phyloP scores from a whole-genome alignment of 2,888 invertebrate genomes.

The Mesorhabditis sp. region DNA sequence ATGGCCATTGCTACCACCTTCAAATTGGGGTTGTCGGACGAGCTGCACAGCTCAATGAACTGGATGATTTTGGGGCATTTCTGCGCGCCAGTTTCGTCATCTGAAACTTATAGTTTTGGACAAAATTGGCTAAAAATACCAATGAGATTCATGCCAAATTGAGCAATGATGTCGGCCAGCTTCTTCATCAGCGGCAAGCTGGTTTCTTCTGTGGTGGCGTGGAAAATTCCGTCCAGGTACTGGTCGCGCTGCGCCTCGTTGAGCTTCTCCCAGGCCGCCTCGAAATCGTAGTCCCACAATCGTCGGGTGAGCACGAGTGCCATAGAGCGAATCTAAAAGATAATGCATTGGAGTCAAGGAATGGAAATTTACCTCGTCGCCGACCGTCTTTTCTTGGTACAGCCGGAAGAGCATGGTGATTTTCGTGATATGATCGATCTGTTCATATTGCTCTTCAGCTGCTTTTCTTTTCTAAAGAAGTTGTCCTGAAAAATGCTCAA shows the following conservation, averaged over 20 bases:
- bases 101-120: constrained; percentile 18
- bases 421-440: constrained; percentile 20
- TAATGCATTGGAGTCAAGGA: background rate
- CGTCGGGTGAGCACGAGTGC: constrained; percentile 90
- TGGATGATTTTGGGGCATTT: constrained; percentile 74
- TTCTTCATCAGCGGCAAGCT: constrained; percentile 69
- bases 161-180: constrained; percentile 24
- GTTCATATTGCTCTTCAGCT: constrained; percentile 26
- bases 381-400: constrained; percentile 27
- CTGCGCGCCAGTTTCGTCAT: constrained; percentile 46
- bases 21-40: constrained; percentile 75
- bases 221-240: constrained; percentile 18
- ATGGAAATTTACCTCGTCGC: constrained; percentile 30
- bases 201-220: constrained; percentile 74
- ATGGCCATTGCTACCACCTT: constrained; percentile 90
- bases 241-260: constrained; percentile 72
- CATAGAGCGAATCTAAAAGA: constrained; percentile 73
- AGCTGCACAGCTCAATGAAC: constrained; percentile 90
- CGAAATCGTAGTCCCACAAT: constrained; percentile 78
- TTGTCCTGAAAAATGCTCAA: background rate
- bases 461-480: constrained; percentile 14
- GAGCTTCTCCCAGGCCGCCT: constrained; percentile 74
- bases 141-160: constrained; percentile 68
- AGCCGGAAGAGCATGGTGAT: constrained; percentile 37
- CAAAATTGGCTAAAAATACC: constrained; percentile 38